Evolutionary conservation across 2,797 vertebrate genomes (phyloP).

Genomic region (Avahi laniger): DNA sequence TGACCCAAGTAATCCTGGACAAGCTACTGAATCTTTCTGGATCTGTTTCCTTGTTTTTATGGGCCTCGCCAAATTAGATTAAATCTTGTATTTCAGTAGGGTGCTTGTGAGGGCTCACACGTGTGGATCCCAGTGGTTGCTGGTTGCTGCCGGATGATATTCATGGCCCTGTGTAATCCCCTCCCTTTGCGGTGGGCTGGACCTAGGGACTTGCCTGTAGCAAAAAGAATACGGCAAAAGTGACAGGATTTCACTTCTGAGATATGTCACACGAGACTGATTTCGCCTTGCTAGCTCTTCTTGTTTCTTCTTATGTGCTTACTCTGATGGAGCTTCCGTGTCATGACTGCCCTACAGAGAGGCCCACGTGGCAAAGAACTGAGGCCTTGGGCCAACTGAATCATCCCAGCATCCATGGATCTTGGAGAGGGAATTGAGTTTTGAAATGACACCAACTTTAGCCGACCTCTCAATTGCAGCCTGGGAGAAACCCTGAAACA

Average conservation of each 20-base stretch:
- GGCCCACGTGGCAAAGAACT: background rate
- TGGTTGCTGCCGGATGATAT: background rate
- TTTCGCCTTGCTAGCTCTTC: background rate
- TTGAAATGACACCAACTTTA: background rate
- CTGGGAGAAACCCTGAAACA: too few relatives aligned
- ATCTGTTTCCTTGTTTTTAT: background rate
- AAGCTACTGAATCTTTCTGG: fast-evolving
- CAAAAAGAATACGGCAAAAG: background rate
- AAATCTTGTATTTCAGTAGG: background rate
- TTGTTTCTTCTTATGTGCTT: background rate
- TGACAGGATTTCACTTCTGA: background rate
- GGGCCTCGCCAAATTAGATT: background rate
- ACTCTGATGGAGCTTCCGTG: background rate
- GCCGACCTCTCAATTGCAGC: background rate
- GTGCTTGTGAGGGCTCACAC: background rate
- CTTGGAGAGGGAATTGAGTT: background rate
- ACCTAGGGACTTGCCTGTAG: background rate
- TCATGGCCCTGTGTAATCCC: background rate
- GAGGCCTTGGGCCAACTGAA: background rate
- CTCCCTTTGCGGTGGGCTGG: fast-evolving
- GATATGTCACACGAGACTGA: background rate
- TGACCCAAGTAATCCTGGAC: fast-evolving
- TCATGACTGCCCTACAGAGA: background rate
- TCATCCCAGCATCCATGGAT: background rate
- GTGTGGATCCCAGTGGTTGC: fast-evolving